These are phyloP conservation scores for Xanthostigma xanthostigma DNA, from an alignment of 2,888 invertebrate genomes.

Conservation along the genomic window DNA sequence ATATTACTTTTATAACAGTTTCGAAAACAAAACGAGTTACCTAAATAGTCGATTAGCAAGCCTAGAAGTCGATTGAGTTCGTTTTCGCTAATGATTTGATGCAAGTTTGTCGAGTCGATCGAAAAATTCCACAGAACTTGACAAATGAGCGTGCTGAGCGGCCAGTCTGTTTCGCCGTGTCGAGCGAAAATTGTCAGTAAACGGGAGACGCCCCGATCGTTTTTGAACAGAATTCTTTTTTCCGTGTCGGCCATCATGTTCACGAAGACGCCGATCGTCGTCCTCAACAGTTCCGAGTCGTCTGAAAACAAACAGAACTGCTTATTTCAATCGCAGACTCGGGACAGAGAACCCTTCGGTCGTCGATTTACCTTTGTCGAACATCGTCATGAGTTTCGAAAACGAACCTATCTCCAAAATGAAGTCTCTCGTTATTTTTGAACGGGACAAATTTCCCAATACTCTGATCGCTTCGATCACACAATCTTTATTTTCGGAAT, in stretches of 20 bases:
- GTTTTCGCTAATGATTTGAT: slow-evolving; percentile 30
- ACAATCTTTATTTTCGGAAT: slow-evolving; percentile 32
- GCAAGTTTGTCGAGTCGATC: slow-evolving; percentile 34
- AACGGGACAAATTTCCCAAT: slow-evolving; percentile 67
- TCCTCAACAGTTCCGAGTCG: slow-evolving; percentile 53
- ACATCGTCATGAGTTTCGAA: slow-evolving; percentile 37
- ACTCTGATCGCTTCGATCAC: slow-evolving; percentile 61
- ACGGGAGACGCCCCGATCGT: slow-evolving; percentile 34
- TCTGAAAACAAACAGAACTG: slow-evolving; percentile 25
- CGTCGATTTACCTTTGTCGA: slow-evolving; percentile 35
- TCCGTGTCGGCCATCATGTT: slow-evolving; percentile 53
- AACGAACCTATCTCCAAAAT: slow-evolving; percentile 53
- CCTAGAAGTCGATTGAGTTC: slow-evolving; percentile 37
- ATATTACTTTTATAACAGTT: not conserved
- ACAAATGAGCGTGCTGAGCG: slow-evolving; percentile 55
- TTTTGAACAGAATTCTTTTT: slow-evolving; percentile 35
- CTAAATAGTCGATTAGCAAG: slow-evolving; percentile 36
- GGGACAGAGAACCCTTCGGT: not conserved
- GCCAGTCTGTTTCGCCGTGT: slow-evolving; percentile 49
- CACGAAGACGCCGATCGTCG: slow-evolving; percentile 68
- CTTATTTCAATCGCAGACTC: not conserved
- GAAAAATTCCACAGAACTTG: slow-evolving; percentile 59
- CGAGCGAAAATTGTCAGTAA: slow-evolving; percentile 38
- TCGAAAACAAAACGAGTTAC: slow-evolving; percentile 17
- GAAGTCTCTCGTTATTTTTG: slow-evolving; percentile 44